These are phyloP conservation scores for Poecilia wingei DNA, from an alignment of 2,797 vertebrate genomes.

Conservation along the genomic window DNA sequence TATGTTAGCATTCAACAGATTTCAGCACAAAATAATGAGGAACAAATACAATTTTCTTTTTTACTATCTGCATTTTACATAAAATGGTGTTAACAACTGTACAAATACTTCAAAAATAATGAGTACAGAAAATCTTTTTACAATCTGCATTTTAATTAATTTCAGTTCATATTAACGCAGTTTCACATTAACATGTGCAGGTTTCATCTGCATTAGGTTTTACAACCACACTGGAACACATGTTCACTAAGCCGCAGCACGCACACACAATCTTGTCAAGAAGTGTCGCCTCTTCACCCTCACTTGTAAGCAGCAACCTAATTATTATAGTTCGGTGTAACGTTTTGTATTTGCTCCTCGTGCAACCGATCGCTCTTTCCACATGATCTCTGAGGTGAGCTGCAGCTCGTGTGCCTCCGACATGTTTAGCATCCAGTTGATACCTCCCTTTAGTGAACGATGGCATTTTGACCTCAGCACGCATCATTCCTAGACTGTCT, in stretches of 20 bases:
- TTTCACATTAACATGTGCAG: background rate
- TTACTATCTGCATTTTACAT: background rate
- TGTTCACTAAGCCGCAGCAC: too few relatives aligned
- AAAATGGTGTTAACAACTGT: background rate
- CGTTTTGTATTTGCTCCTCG: background rate
- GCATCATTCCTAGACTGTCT: background rate
- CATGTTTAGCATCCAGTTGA: background rate
- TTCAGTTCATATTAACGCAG: background rate
- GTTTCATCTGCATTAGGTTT: background rate
- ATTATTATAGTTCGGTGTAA: background rate
- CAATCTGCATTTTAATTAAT: constrained; percentile 1
- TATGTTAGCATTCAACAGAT: background rate
- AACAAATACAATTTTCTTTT: background rate
- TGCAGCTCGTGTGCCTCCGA: background rate
- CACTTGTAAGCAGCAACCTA: background rate
- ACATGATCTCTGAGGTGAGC: background rate
- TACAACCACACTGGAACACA: background rate
- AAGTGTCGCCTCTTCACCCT: too few relatives aligned
- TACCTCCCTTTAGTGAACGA: background rate
- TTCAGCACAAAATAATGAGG: background rate
- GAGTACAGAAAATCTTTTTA: background rate
- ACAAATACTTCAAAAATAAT: background rate
- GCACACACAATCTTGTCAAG: too few relatives aligned
- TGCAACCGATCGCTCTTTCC: background rate
- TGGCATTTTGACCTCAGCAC: background rate